phyloP scores from a whole-genome alignment of 2,797 vertebrate genomes.

The Danio aesculapii region DNA sequence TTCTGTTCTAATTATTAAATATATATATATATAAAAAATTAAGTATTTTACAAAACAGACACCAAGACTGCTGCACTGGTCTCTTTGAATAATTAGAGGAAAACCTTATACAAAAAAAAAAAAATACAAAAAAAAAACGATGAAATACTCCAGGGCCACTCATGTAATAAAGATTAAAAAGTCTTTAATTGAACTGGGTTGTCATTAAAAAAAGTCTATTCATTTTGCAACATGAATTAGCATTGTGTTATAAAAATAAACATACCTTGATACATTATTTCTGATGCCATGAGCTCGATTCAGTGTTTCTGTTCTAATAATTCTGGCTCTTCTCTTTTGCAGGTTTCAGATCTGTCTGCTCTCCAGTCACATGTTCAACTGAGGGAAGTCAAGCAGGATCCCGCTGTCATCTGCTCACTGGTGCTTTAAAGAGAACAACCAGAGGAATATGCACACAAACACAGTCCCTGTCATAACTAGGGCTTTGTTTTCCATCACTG shows the following conservation, averaged over 20 bases:
- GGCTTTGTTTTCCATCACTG: background rate
- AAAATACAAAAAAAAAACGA: no score
- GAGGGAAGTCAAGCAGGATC: conserved; percentile 17
- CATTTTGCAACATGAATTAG: background rate
- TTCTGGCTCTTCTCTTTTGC: conserved; percentile 32
- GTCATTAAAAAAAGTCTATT: no score
- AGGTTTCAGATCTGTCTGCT: conserved; percentile 13
- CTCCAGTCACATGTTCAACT: conserved; percentile 36
- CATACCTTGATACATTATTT: background rate
- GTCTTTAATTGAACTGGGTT: no score
- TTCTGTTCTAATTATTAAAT: no score
- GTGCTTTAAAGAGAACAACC: background rate
- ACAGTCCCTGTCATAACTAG: background rate
- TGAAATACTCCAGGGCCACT: no score
- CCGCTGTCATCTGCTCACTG: background rate
- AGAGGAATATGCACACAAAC: background rate
- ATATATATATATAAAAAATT: no score
- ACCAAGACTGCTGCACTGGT: no score
- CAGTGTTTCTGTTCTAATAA: background rate
- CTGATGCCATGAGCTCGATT: background rate
- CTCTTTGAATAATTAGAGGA: no score
- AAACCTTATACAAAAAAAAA: no score
- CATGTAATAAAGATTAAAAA: no score
- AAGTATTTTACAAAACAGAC: no score
- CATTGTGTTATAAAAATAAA: background rate